phyloP scores from a whole-genome alignment of 2,888 invertebrate species.

The Halictus ligatus region DNA sequence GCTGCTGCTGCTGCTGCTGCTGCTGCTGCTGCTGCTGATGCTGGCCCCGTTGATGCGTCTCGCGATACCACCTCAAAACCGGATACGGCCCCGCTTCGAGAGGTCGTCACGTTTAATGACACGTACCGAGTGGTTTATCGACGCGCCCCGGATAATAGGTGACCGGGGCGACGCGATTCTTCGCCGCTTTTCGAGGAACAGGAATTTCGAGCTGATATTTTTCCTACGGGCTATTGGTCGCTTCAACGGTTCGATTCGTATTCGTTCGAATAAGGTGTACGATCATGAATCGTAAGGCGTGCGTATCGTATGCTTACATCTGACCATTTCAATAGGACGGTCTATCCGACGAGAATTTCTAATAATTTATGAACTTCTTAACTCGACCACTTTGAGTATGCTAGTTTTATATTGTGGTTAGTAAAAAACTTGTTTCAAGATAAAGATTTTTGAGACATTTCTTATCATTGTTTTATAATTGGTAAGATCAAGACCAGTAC shows the following conservation, averaged over 20 bases:
- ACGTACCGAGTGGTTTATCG: not conserved
- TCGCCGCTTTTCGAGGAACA: not conserved
- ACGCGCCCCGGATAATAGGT: constrained; percentile 2
- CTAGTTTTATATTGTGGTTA: no score
- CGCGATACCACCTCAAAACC: constrained; percentile 31
- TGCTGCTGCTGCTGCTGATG: constrained; percentile 5
- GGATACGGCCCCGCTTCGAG: constrained; percentile 13
- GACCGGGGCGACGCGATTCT: not conserved
- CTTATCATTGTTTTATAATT: not conserved
- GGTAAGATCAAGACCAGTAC: not conserved
- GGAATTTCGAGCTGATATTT: no score
- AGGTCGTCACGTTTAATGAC: constrained; percentile 36
- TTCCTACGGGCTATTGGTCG: not conserved
- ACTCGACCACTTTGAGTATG: no score
- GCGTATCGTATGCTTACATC: no score
- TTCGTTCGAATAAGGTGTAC: not conserved
- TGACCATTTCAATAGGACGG: no score
- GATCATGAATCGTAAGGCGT: no score
- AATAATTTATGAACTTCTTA: no score
- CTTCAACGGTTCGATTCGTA: not conserved
- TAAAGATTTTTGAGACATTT: not conserved
- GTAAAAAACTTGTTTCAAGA: not conserved
- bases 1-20: not conserved
- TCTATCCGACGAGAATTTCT: no score
- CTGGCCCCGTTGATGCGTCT: constrained; percentile 25